These are phyloP conservation scores for Nymphalis io DNA, from an alignment of 1,140 invertebrate species.

Conservation along the genomic window DNA sequence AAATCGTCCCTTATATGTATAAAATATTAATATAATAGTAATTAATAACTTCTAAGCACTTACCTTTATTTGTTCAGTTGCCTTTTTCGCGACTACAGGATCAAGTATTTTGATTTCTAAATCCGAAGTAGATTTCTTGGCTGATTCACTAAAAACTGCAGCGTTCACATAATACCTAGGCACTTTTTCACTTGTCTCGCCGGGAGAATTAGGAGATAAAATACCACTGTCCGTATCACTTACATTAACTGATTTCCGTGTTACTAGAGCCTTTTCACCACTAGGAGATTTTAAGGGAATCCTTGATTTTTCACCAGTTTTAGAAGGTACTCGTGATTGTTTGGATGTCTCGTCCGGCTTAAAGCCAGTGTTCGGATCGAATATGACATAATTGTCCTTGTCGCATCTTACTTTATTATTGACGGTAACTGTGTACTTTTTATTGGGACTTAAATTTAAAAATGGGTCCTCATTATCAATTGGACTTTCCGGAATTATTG, in stretches of 20 bases:
- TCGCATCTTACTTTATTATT: slow-evolving; percentile 78
- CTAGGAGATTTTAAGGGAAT: slow-evolving; percentile 63
- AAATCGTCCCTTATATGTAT: too few relatives aligned
- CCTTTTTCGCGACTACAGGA: slow-evolving; percentile 68
- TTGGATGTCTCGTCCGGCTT: slow-evolving; percentile 49
- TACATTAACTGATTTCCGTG: slow-evolving; percentile 63
- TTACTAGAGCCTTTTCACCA: slow-evolving; percentile 53
- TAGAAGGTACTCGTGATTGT: slow-evolving; percentile 51
- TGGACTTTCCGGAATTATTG: slow-evolving; percentile 78
- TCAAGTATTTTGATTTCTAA: slow-evolving; percentile 70
- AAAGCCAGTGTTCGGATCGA: slow-evolving; percentile 77
- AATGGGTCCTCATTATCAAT: slow-evolving; percentile 76
- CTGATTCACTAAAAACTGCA: slow-evolving; percentile 62
- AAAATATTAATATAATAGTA: background rate
- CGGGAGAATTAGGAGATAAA: slow-evolving; percentile 81
- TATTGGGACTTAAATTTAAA: slow-evolving; percentile 76
- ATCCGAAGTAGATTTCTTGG: slow-evolving; percentile 57
- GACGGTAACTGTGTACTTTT: slow-evolving; percentile 79
- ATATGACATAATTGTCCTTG: slow-evolving; percentile 80
- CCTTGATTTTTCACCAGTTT: slow-evolving; percentile 58
- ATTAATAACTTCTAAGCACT: slow-evolving; percentile 36
- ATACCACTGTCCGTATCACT: slow-evolving; percentile 83
- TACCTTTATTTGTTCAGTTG: slow-evolving; percentile 74
- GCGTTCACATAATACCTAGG: slow-evolving; percentile 70
- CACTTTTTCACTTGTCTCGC: slow-evolving; percentile 64